phyloP scores from a whole-genome alignment of 2,888 invertebrate species.

The Drosophila flavopinicola region DNA sequence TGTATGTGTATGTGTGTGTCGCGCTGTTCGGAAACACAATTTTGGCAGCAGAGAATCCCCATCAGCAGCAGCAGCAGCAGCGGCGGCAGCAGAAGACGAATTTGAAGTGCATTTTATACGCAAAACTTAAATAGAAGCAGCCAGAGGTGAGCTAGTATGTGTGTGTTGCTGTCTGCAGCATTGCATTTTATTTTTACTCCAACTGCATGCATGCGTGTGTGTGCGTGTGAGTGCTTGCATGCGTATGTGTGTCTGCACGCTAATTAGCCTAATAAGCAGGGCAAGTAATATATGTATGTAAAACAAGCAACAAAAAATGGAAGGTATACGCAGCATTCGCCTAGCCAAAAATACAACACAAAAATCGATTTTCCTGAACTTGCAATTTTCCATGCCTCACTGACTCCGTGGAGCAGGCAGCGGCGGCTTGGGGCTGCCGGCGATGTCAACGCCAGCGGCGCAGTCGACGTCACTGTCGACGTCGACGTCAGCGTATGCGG shows the following conservation, averaged over 20 bases:
- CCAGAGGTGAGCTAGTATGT: conserved; percentile 41
- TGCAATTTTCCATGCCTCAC: conserved; percentile 69
- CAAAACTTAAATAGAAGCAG: conserved; percentile 52
- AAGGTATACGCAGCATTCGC: conserved; percentile 28
- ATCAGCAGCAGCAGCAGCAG: no score
- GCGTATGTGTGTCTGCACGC: conserved; percentile 15
- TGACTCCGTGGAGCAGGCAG: conserved; percentile 49
- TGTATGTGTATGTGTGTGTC: conserved; percentile 35
- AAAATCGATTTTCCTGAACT: conserved; percentile 78
- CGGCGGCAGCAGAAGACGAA: conserved; percentile 27
- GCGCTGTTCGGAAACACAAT: conserved; percentile 43
- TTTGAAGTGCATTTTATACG: conserved; percentile 50
- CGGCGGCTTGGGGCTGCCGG: conserved; percentile 52
- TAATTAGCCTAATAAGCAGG: conserved; percentile 47
- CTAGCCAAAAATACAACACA: conserved; percentile 53
- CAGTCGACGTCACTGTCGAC: conserved; percentile 18
- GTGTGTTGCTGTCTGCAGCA: conserved; percentile 17
- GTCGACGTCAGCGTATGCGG: conserved; percentile 26
- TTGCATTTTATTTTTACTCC: conserved; percentile 49
- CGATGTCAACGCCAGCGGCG: conserved; percentile 27
- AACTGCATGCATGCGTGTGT: conserved; percentile 12
- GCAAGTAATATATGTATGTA: not conserved
- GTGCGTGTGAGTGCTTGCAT: not conserved
- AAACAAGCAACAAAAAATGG: no score
- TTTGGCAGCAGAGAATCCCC: conserved; percentile 50